phyloP scores from a whole-genome alignment of 2,888 invertebrate species.

The Macrophya annulata region DNA sequence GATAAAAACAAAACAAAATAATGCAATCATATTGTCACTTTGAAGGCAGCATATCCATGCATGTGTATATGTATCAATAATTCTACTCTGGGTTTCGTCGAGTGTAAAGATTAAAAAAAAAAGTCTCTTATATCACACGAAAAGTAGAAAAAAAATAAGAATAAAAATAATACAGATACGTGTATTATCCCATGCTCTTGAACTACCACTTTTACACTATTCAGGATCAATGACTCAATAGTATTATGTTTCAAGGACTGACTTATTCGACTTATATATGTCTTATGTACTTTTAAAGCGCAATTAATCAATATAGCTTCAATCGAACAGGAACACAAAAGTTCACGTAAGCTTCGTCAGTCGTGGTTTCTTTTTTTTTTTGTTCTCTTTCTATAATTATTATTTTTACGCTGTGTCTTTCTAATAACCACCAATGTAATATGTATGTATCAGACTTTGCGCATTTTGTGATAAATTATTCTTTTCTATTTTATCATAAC shows the following conservation, averaged over 20 bases:
- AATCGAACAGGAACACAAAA: background rate
- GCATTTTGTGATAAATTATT: background rate
- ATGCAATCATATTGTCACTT: no score
- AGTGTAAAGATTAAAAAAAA: no score
- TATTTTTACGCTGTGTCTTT: background rate
- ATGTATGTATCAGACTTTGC: slow-evolving; percentile 6
- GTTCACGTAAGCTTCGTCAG: background rate
- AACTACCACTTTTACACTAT: background rate
- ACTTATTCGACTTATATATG: background rate
- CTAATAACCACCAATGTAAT: slow-evolving; percentile 12
- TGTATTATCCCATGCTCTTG: background rate
- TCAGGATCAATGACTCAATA: background rate
- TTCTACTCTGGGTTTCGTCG: no score
- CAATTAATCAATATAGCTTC: background rate
- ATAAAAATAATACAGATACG: no score
- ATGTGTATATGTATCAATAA: no score
- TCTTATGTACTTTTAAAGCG: background rate
- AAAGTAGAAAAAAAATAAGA: no score
- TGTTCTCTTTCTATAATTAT: background rate
- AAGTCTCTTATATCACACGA: no score
- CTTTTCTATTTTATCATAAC: background rate
- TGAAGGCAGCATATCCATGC: no score
- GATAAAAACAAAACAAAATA: no score
- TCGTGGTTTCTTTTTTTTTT: background rate
- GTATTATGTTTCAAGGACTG: background rate